Base-by-base conservation (phyloP, 2,888 invertebrate genomes). In the Ditylenchus weischeri region DNA sequence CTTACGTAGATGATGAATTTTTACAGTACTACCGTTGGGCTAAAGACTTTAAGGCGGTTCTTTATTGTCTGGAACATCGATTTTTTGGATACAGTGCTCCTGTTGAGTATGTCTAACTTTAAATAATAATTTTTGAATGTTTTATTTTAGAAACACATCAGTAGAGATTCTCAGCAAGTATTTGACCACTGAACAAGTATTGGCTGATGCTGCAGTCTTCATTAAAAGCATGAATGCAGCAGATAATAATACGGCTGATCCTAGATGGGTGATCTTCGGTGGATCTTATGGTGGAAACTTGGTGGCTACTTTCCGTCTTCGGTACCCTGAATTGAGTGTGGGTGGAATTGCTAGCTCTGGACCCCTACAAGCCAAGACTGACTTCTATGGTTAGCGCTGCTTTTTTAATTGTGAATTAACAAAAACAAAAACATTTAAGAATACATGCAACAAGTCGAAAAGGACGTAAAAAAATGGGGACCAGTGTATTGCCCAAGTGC, bases 11-110 rank as follows among this genome's bases (percentile, higher is more conserved):
- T 1, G 54, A 54, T 54, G 54, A 54, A 29, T 23, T 7, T 21
- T 10, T 54, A 7, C 69, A 69, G n/a, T 61, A 69, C 18, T 65
- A 71, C 13, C 62, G 63, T 21, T 59, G 62, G 23, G 75, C 74
- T 0, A 86, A 89, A 78, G 86, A 88, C 75, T 90, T 89, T 82
- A 89, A 89, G 61, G 94, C 94, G 0, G 84, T 92, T 29, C 90
- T 91, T 75, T 89, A 94, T 68, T 89, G 89, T 84, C 83, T 94
- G 70, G 94, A 95, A 84, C 94, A 95, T 84, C 88, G 94, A 69
- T 95, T 87, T 29, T 62, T 43, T n/a, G 62, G 62, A 48, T 21
- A 13, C 8, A 62, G 62, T 47, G 47, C 23, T n/a, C 62, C 62
- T n/a, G n/a, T 47, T 29, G 43, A 47, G 62, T 62, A 62, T 43